Evolutionary conservation across 1,140 invertebrate species (phyloP), one percentile per base, ranked within the genome.

Genomic region (Rhagoletis zephyria): DNA sequence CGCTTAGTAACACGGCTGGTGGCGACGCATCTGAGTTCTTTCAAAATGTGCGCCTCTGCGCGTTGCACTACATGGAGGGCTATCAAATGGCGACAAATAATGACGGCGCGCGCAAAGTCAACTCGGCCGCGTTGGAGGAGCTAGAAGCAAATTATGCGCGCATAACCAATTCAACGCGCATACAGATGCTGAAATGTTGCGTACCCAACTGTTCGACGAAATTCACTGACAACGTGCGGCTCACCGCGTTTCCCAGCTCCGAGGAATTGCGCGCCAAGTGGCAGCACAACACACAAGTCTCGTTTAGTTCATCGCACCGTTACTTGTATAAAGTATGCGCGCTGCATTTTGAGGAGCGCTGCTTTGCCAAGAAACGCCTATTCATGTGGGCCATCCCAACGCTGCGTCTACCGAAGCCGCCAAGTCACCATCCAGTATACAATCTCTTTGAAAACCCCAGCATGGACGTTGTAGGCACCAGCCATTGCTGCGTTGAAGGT

Each of bases 351-450:
- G 91, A 92, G 42, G 85, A 90, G 2, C 90, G 91, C 40, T 92
- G 91, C 89, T 92, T 92, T 60, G 91, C 91, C 56, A 92, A 92
- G 65, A 89, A 91, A 0, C 89, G 91, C 0, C 91, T 92, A 90
- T 87, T 90, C 0, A 88, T 89, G 0, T 92, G 91, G 91, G 91
- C 91, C 6, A 90, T 92, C 67, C 91, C 91, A 48, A 92, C 91
- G 0, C 45, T 92, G 4, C 89, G 91, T 87, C 70, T 92, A 67
- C 85, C 85, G 59, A 63, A 56, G 19, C 48, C 74, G 2, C 74
- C 5, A 10, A 81, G 9, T 51, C 63, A 85, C 7, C 16, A 56
- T 42, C 4, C 48, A 77, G 10, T 0, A 40, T n/a, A 86, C 30
- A 51, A 70, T 9, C 30, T 87, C 1, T 87, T 87, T 85, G 74